These are phyloP conservation scores for Vidua chalybeata DNA, from an alignment of 2,113 vertebrate species.

Conservation along the genomic window DNA sequence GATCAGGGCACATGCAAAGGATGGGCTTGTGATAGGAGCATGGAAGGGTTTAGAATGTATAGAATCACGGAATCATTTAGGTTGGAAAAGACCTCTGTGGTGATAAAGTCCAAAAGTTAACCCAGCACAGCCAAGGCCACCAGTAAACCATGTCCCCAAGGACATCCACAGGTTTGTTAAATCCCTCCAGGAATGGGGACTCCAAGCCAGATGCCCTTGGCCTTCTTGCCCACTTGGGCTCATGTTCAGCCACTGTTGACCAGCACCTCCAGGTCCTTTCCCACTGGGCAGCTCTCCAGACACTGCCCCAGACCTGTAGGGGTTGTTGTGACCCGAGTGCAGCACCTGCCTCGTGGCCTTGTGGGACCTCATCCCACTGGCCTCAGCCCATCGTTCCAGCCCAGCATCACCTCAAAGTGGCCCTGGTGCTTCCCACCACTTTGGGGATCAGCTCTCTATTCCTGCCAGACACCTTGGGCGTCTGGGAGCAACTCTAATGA, in stretches of 20 bases:
- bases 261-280: background rate
- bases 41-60: background rate
- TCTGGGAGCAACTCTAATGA: background rate
- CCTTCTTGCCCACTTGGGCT: background rate
- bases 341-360: background rate
- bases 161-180: background rate
- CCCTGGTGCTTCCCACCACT: background rate
- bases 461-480: background rate
- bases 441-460: background rate
- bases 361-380: accelerated
- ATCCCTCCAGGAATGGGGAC: background rate
- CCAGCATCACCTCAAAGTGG: background rate
- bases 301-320: background rate
- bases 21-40: background rate
- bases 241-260: background rate
- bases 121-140: background rate
- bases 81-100: background rate
- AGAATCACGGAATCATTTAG: background rate
- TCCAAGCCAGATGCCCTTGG: background rate
- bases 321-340: background rate
- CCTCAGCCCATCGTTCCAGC: accelerated
- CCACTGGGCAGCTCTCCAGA: background rate
- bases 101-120: background rate
- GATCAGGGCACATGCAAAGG: background rate
- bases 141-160: background rate